These are phyloP conservation scores for Noctuana brunneofusca DNA, from an alignment of 2,888 invertebrate species.

Conservation along the genomic window DNA sequence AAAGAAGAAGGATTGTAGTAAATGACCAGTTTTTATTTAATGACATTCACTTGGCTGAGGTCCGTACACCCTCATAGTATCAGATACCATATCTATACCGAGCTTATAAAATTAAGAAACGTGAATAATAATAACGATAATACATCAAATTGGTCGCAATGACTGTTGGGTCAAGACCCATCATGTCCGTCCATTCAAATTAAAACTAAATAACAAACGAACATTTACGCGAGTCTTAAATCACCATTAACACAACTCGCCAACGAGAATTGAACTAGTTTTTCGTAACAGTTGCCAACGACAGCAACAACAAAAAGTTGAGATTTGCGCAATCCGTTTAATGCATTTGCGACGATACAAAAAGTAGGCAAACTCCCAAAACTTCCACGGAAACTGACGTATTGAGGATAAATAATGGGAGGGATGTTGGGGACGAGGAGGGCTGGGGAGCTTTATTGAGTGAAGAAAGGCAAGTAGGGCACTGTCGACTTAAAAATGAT, in stretches of 20 bases:
- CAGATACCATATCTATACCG: too few species aligned
- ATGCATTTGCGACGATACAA: conserved; percentile 40
- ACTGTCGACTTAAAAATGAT: conserved; percentile 2
- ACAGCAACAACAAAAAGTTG: conserved; percentile 24
- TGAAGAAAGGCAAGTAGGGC: not conserved
- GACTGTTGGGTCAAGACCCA: too few species aligned
- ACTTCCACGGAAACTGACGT: conserved; percentile 21
- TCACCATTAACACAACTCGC: not conserved
- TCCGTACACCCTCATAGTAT: too few species aligned
- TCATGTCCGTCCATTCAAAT: too few species aligned
- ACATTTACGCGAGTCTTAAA: not conserved
- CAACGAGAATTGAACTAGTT: conserved; percentile 11
- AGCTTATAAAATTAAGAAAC: too few species aligned
- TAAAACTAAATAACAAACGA: too few species aligned
- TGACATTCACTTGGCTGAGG: too few species aligned
- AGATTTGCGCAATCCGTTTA: conserved; percentile 38
- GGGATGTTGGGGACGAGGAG: conserved; percentile 4
- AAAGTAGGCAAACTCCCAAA: conserved; percentile 18
- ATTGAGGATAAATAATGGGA: conserved; percentile 31
- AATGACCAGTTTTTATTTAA: too few species aligned
- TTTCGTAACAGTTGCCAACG: conserved; percentile 18
- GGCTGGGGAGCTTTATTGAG: conserved; percentile 9
- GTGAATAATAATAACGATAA: too few species aligned
- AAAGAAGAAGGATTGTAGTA: too few species aligned
- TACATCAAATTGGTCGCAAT: too few species aligned